A percentile compares a stretch with the other conserved stretches of the same genome.
Evolutionary conservation across 2,888 invertebrate genomes (phyloP).

Genomic region (Nemotelus pantherinus): DNA sequence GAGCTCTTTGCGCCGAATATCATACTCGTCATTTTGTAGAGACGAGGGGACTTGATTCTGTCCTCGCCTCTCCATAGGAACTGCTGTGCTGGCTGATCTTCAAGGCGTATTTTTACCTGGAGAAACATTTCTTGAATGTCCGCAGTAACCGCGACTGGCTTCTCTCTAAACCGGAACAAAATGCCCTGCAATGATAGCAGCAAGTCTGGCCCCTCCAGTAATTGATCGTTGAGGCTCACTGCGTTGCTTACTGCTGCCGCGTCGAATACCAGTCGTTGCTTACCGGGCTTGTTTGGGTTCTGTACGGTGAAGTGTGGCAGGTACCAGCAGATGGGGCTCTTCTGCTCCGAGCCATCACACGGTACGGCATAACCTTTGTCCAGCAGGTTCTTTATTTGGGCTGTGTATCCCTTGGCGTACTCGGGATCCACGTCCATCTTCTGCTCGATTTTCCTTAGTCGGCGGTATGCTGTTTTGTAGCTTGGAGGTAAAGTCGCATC

Average conservation of each 20-base stretch:
- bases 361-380: background rate
- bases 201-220: conserved; percentile 15
- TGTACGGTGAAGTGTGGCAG: conserved; percentile 10
- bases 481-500: conserved; percentile 11
- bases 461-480: background rate
- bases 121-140: conserved; percentile 14
- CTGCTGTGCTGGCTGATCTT: conserved; percentile 5
- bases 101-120: background rate
- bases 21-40: conserved; percentile 10
- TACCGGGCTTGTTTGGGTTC: conserved; percentile 14
- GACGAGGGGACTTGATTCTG: background rate
- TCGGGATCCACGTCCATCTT: background rate
- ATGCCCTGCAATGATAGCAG: background rate
- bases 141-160: conserved; percentile 5
- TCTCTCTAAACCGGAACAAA: background rate
- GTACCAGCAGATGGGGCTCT: conserved; percentile 9
- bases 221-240: background rate
- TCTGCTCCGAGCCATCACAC: background rate
- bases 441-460: background rate
- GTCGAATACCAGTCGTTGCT: conserved; percentile 11
- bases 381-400: conserved; percentile 13
- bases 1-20: conserved; percentile 11
- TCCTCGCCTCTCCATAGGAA: conserved; percentile 18
- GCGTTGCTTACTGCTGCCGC: conserved; percentile 2
- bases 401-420: background rate